Evolutionary conservation across 2,888 invertebrate genomes (phyloP).

Genomic region (Alsophila aescularia): DNA sequence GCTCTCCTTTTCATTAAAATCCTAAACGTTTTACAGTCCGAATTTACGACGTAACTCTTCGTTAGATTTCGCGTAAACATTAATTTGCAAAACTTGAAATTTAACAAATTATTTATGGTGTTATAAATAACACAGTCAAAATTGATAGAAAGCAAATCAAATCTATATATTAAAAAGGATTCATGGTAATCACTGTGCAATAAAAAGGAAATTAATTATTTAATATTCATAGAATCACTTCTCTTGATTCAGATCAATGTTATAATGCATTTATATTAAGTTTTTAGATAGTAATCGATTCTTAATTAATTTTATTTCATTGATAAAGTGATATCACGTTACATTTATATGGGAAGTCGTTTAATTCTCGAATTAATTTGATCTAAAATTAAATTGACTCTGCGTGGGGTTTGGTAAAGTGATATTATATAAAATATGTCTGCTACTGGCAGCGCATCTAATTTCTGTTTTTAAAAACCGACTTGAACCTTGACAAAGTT

Average conservation of each 20-base stretch:
- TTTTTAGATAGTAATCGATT: not conserved
- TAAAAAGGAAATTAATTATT: not conserved
- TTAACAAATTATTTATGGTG: not conserved
- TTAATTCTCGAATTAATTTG: not conserved
- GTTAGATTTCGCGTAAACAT: constrained; percentile 20
- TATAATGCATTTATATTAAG: not conserved
- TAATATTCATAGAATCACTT: not conserved
- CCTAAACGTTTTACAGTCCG: constrained; percentile 26
- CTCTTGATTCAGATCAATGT: not conserved
- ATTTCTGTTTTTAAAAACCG: too few relatives aligned
- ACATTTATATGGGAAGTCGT: not conserved
- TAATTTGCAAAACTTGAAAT: constrained; percentile 30
- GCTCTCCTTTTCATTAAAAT: constrained; percentile 1
- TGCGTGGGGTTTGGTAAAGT: not conserved
- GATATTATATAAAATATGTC: not conserved
- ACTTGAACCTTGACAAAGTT: too few relatives aligned
- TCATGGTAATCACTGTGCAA: too few relatives aligned
- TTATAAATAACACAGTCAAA: constrained; percentile 7
- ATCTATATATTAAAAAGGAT: not conserved
- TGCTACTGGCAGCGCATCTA: too few relatives aligned
- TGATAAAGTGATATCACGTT: not conserved
- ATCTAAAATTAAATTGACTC: not conserved
- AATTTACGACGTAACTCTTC: constrained; percentile 19
- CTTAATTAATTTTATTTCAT: not conserved
- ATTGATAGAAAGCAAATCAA: constrained; percentile 4